These are phyloP conservation scores for Oncorhynchus nerka DNA, from an alignment of 2,113 vertebrate species.

Conservation along the genomic window DNA sequence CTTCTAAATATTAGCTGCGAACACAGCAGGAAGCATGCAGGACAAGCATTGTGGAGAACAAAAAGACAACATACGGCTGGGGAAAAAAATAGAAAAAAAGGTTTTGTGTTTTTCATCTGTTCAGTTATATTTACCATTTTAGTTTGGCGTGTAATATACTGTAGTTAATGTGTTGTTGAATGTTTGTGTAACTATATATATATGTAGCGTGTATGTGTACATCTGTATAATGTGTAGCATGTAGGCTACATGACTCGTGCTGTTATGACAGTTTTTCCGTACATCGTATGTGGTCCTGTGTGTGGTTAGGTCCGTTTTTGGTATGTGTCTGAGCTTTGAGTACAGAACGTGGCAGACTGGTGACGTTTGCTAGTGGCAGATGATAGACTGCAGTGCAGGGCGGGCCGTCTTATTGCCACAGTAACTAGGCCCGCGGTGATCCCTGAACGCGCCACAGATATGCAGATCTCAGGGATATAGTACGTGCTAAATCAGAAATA, in stretches of 20 bases:
- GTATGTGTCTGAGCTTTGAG: slow-evolving; percentile 2
- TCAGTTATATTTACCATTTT: not conserved
- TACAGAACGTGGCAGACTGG: not conserved
- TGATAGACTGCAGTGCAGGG: not conserved
- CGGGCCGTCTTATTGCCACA: not conserved
- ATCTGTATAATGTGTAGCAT: not conserved
- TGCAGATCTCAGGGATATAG: no score
- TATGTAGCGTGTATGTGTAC: not conserved
- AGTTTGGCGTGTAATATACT: not conserved
- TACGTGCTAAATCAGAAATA: no score
- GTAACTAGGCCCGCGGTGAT: not conserved
- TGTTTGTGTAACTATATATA: slow-evolving; percentile 24
- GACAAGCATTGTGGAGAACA: slow-evolving; percentile 54
- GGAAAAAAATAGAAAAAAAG: not conserved
- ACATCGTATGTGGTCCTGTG: not conserved
- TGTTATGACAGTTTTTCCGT: not conserved
- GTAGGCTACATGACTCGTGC: not conserved
- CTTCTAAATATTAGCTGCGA: slow-evolving; percentile 54
- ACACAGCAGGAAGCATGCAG: slow-evolving; percentile 64
- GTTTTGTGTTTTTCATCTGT: slow-evolving; percentile 12
- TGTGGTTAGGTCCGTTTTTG: not conserved
- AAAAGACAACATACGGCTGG: slow-evolving; percentile 29
- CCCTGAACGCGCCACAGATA: not conserved
- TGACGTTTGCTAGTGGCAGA: slow-evolving; percentile 17
- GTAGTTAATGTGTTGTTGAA: not conserved